Base-by-base conservation (phyloP, 2,888 invertebrate genomes). In the Bhutanitis thaidina region DNA sequence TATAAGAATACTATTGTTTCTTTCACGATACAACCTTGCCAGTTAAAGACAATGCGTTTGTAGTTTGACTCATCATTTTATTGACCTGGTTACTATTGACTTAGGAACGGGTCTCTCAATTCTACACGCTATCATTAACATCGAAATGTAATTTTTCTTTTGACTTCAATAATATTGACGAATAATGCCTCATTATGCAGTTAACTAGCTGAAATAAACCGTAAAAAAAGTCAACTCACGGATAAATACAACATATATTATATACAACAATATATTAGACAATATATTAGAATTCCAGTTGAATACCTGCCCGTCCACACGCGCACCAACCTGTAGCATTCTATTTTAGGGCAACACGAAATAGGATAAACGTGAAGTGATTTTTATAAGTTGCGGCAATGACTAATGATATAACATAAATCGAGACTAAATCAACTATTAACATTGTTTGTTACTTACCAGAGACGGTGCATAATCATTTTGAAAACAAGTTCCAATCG, bases 41-140 rank as follows among this genome's bases (percentile, higher is more conserved):
- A 9, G 14, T 14, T 10, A 15, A 10, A 16, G 2, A 30, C 13
- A 44, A 16, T 29, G 15, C 34, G 8, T 12, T 27, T 15, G n/a
- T 7, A 9, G 27, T 35, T 34, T 39, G 46, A 50, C 25, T 30
- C 38, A 45, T 50, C 35, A 27, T 44, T 29, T 35, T 44, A 45
- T 35, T 50, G 50, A 50, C 50, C 50, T 50, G 44, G 27, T 45
- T 50, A 35, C n/a, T 30, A 30, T 4, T 4, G 2, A 30, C 12
- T 44, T 34, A 20, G 25, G 13, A n/a, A n/a, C 20, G 5, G 20
- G 27, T 27, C 34, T 10, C 20, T 43, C 16, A 13, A 35, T 41
- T 32, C 20, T n/a, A 36, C 43, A 43, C 29, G 36, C 41, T 5
- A 37, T 9, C 13, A 20, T 30, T 14, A 27, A 27, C 8, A 27